Conservation (phyloP, 2,797 vertebrate genomes). For the Sternotherus odoratus region DNA sequence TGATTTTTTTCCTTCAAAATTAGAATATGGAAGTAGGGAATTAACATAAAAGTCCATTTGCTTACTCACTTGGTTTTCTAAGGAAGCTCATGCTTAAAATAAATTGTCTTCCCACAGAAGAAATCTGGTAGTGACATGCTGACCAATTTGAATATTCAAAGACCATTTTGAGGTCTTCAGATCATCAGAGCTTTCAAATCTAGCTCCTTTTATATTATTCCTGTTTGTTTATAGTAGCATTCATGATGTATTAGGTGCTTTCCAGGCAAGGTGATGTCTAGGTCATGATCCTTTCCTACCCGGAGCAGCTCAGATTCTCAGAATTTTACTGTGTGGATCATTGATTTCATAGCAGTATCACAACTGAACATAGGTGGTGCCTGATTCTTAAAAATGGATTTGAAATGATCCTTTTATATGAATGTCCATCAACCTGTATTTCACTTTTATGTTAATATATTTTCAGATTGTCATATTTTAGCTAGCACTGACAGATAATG, state of each 20-base stretch:
- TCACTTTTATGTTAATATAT: constrained; percentile 61
- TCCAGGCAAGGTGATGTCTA: neutral
- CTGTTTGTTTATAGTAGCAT: neutral
- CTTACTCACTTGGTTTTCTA: neutral
- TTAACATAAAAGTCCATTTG: neutral
- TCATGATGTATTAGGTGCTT: neutral
- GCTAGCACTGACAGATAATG: constrained; percentile 65
- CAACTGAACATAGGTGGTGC: constrained; percentile 35
- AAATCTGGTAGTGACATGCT: neutral
- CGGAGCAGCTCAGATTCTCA: neutral
- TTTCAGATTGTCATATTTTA: constrained; percentile 53
- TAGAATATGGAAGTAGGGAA: neutral
- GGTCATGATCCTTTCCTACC: neutral
- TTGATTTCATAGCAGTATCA: constrained; percentile 12
- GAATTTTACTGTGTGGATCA: neutral
- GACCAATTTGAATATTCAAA: neutral
- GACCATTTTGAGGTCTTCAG: neutral
- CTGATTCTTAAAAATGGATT: constrained; percentile 19
- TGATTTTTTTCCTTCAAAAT: neutral
- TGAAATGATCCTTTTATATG: neutral
- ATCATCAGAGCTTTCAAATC: neutral
- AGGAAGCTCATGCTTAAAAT: neutral
- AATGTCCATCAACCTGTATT: neutral
- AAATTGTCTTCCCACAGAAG: neutral
- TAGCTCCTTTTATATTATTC: neutral